phyloP scores from a whole-genome alignment of 1,140 invertebrate genomes.

The Homarus americanus region DNA sequence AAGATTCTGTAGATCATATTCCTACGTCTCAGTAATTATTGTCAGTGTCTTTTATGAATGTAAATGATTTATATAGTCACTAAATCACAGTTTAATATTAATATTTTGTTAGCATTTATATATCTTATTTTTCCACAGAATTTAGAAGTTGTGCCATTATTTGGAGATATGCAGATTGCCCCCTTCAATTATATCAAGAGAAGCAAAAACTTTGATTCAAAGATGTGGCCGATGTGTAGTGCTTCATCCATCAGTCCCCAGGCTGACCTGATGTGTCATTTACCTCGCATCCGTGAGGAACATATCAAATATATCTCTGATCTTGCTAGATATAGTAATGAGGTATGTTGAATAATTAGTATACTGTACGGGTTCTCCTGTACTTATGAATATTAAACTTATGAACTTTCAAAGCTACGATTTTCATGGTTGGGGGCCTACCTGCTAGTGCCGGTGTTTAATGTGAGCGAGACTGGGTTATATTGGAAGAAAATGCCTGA shows the following conservation, averaged over 20 bases:
- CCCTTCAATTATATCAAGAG: conserved; percentile 99
- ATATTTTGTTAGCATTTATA: too few species aligned
- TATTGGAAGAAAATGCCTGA: too few species aligned
- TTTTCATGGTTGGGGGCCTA: too few species aligned
- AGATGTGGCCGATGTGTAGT: conserved; percentile 94
- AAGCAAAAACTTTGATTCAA: conserved; percentile 95
- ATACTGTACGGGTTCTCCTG: background rate
- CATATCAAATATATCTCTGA: conserved; percentile 99
- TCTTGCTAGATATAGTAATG: conserved; percentile 95
- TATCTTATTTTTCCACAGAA: conserved; percentile 81
- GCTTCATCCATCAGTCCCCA: conserved; percentile 90
- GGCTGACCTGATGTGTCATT: conserved; percentile 96
- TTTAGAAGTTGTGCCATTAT: conserved; percentile 97
- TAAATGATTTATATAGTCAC: too few species aligned
- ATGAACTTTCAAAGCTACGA: too few species aligned
- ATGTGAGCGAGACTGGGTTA: too few species aligned
- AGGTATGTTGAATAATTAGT: conserved; percentile 80
- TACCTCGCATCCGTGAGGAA: conserved; percentile 96
- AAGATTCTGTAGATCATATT: too few species aligned
- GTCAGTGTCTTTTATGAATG: too few species aligned
- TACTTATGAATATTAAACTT: too few species aligned
- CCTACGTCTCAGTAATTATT: too few species aligned
- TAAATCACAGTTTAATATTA: too few species aligned
- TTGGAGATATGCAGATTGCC: conserved; percentile 99
- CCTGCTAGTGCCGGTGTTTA: too few species aligned